A percentile compares a stretch with the other conserved stretches of the same genome.
phyloP scores from a whole-genome alignment of 2,888 invertebrate species.

The Drosophila austrosaltans region DNA sequence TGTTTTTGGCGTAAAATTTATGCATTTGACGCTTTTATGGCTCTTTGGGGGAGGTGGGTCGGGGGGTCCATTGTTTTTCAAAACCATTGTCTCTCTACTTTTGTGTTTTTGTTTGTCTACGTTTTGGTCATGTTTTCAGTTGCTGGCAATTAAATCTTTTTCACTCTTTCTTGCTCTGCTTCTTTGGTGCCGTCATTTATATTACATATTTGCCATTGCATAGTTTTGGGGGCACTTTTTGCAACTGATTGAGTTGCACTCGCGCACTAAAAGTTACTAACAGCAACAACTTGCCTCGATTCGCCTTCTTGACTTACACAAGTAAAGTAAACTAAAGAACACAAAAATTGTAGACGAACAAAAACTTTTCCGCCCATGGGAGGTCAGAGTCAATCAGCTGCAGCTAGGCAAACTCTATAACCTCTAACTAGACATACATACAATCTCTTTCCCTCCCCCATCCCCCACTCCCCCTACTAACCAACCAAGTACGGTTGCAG shows the following conservation, averaged over 20 bases:
- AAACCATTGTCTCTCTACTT: slow-evolving; percentile 39
- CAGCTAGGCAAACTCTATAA: slow-evolving; percentile 3
- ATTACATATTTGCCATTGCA: slow-evolving; percentile 2
- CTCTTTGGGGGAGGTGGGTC: slow-evolving; percentile 34
- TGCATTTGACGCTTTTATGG: slow-evolving; percentile 63
- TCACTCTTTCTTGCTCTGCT: not conserved
- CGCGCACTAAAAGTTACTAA: slow-evolving; percentile 48
- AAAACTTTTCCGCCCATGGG: slow-evolving; percentile 22
- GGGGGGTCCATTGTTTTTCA: slow-evolving; percentile 15
- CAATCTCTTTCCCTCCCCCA: not conserved
- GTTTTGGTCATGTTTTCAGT: slow-evolving; percentile 35
- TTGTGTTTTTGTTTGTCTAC: slow-evolving; percentile 12
- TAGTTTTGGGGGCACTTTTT: slow-evolving; percentile 21
- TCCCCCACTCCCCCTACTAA: not conserved
- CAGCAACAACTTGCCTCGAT: slow-evolving; percentile 38
- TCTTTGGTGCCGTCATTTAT: not conserved
- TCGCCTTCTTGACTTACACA: slow-evolving; percentile 34
- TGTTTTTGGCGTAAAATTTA: slow-evolving; percentile 56
- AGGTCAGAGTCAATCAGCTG: slow-evolving; percentile 30
- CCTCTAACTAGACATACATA: not conserved
- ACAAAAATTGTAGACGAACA: slow-evolving; percentile 9
- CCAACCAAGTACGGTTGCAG: too few species aligned
- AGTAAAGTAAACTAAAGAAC: slow-evolving; percentile 11
- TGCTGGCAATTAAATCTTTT: slow-evolving; percentile 42
- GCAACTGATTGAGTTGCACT: slow-evolving; percentile 62